Percentiles rank a stretch among this genome's conserved stretches.
These are phyloP conservation scores for Cremastinae sp. DNA, from an alignment of 2,888 invertebrate species.

Conservation along the genomic window DNA sequence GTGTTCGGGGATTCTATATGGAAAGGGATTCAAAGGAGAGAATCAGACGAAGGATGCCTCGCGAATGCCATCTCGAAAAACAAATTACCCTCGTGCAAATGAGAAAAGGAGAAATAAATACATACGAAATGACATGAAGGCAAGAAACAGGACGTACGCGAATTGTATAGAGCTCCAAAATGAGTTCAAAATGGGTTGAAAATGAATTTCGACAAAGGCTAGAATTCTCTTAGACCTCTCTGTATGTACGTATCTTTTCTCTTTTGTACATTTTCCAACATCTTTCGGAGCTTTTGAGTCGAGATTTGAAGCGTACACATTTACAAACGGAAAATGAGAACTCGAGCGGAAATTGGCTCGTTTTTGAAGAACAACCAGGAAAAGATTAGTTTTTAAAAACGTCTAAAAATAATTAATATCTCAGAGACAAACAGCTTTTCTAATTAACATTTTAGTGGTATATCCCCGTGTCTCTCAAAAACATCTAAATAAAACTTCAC, in stretches of 20 bases:
- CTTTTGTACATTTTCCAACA: slow-evolving; percentile 21
- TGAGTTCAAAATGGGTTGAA: slow-evolving; percentile 31
- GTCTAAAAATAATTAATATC: too few species aligned
- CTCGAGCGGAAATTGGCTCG: background rate
- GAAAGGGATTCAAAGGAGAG: slow-evolving; percentile 49
- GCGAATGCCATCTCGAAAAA: background rate
- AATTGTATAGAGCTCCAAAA: slow-evolving; percentile 8
- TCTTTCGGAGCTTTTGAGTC: slow-evolving; percentile 3
- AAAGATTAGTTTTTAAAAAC: slow-evolving; percentile 29
- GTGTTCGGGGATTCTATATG: slow-evolving; percentile 12
- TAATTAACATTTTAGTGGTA: too few species aligned
- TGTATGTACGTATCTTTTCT: slow-evolving; percentile 1
- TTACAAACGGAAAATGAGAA: background rate
- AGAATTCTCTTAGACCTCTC: slow-evolving; percentile 14
- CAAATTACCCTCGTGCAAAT: slow-evolving; percentile 22
- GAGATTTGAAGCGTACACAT: slow-evolving; percentile 11
- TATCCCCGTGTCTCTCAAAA: too few species aligned
- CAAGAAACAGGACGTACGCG: slow-evolving; percentile 8
- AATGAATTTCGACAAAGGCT: slow-evolving; percentile 60
- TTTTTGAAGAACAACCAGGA: background rate
- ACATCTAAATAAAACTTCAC: too few species aligned
- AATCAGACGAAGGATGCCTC: slow-evolving; percentile 10
- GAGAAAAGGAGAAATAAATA: slow-evolving; percentile 30
- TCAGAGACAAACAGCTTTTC: too few species aligned
- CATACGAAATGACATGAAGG: slow-evolving; percentile 10